Evolutionary conservation across 1,140 invertebrate species (phyloP), one percentile per base, ranked within the genome.

Genomic region (Polyergus mexicanus): DNA sequence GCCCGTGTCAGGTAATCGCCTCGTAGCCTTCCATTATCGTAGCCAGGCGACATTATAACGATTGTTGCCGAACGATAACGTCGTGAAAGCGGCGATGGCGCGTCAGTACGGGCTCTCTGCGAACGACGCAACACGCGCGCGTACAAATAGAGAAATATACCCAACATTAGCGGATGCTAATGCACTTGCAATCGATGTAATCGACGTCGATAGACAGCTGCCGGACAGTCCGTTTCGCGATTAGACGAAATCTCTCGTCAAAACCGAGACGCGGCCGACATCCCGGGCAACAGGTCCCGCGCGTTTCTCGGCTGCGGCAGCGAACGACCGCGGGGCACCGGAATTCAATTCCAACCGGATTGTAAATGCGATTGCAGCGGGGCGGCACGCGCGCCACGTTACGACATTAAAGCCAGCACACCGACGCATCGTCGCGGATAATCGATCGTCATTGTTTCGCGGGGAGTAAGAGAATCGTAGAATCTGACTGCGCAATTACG

Each of bases 331-430:
- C 62, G 38, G 60, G 32, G 32, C 72, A 38, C 13, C 74, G 69
- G 16, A 76, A 86, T 76, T 65, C 41, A 78, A 74, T 65, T 62
- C 19, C 66, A 44, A 38, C 71, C 58, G 69, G 58, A 81, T 86
- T 81, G 66, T 81, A 86, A 86, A 86, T 81, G 63, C 84, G 84
- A 86, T 86, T 86, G 77, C 84, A 86, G 32, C 77, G 54, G 44
- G 54, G 56, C 28, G 38, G 84, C 84, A 83, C 84, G 84, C 84
- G 84, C 58, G 76, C 77, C 62, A 16, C 77, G 84, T 86, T 86
- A 83, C 76, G 77, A 86, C 74, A 83, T 86, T 86, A 86, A 68
- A 78, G 74, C 75, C 11, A 54, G 22, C 41, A 44, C 41, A 11
- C 41, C 41, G 41, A 3, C 35, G 47, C 60, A 56, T 83, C 68